Evolutionary conservation across 2,113 vertebrate species (phyloP).

Genomic region (Otocyon megalotis): DNA sequence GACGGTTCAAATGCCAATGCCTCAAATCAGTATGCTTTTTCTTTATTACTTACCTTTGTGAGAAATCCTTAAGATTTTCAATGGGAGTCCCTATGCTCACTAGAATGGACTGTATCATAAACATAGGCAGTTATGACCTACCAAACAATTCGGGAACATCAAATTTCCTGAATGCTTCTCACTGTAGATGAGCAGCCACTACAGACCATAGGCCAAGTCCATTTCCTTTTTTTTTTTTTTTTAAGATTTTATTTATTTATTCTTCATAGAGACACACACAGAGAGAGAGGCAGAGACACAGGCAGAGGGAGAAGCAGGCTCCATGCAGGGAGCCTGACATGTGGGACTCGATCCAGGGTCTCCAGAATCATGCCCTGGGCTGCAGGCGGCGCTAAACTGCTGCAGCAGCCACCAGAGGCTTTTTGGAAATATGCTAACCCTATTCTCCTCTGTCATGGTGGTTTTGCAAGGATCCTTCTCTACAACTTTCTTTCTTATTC

Average conservation of each 20-base stretch:
- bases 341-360: too few relatives aligned
- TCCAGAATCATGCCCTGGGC: too few relatives aligned
- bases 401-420: not conserved
- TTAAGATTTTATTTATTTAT: too few relatives aligned
- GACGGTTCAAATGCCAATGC: not conserved
- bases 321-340: too few relatives aligned
- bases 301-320: too few relatives aligned
- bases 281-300: too few relatives aligned
- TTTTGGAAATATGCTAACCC: not conserved
- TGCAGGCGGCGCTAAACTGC: too few relatives aligned
- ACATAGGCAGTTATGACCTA: not conserved
- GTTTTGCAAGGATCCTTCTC: not conserved
- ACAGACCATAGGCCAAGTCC: not conserved
- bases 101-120: not conserved
- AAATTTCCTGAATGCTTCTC: not conserved
- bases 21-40: not conserved
- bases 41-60: not conserved
- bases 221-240: not conserved
- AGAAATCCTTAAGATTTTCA: not conserved
- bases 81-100: not conserved
- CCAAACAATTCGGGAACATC: not conserved
- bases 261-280: too few relatives aligned
- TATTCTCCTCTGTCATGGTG: not conserved
- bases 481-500: not conserved
- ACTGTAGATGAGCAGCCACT: not conserved